A percentile compares a stretch with the other conserved stretches of the same genome.
Evolutionary conservation across 2,113 vertebrate species (phyloP).

Genomic region (Perccottus glenii): DNA sequence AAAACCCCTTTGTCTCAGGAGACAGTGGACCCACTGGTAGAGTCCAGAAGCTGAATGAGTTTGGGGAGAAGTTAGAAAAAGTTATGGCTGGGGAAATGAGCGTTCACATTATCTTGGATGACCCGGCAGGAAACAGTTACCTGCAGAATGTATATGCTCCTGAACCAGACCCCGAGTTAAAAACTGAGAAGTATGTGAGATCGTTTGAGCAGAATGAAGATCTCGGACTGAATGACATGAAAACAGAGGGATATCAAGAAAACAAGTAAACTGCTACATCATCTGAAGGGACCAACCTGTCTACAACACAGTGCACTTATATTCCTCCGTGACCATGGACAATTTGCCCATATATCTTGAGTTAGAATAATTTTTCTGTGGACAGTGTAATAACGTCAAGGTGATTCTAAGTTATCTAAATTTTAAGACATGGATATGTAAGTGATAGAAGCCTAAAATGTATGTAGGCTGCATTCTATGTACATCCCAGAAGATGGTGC

Average conservation of each 20-base stretch:
- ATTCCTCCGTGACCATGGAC: constrained; percentile 6
- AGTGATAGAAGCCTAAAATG: constrained; percentile 3
- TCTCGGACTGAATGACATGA: constrained; percentile 95
- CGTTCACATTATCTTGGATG: constrained; percentile 86
- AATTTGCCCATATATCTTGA: constrained; percentile 23
- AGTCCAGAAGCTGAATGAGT: constrained; percentile 80
- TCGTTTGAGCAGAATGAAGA: constrained; percentile 92
- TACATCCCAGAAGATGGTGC: constrained; percentile 59
- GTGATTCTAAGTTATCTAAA: constrained; percentile 34
- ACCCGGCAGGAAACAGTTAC: constrained; percentile 95
- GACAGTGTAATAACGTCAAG: background rate
- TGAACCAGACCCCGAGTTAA: constrained; percentile 90
- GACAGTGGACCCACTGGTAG: constrained; percentile 81
- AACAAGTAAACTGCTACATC: background rate
- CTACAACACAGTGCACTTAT: constrained; percentile 11
- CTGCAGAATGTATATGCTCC: constrained; percentile 93
- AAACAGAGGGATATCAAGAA: constrained; percentile 86
- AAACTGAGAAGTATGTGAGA: constrained; percentile 83
- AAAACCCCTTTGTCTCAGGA: constrained; percentile 91
- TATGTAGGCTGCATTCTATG: constrained; percentile 21
- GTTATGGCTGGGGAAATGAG: constrained; percentile 78
- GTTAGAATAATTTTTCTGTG: constrained; percentile 22
- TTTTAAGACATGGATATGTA: background rate
- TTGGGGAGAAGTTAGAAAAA: constrained; percentile 85
- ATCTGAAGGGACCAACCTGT: constrained; percentile 1